Evolutionary conservation across 2,888 invertebrate species (phyloP), one percentile per base, ranked within the genome.

Genomic region (Hymenopus coronatus): DNA sequence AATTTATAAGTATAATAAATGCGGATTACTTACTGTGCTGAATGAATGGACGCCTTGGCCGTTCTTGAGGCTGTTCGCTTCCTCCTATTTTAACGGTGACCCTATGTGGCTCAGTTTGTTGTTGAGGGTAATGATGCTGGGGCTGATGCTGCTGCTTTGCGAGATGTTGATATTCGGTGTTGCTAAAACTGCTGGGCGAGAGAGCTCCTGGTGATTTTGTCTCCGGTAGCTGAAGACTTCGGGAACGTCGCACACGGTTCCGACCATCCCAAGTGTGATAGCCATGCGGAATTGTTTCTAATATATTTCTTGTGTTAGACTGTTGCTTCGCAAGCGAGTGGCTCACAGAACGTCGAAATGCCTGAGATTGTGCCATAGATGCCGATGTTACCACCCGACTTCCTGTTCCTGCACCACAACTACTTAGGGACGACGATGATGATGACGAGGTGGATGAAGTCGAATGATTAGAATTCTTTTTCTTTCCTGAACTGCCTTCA

Each of bases 151-250:
- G 88, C 82, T 85, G 87, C 14, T 93, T 92, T 91, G 93, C 92
- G 85, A 91, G 91, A 89, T 91, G 91, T 88, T 85, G 89, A 89
- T 90, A 90, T 88, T 90, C 91, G 54, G 89, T 84, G 87, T 88
- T 92, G 82, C 84, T 82, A 82, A 82, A 82, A 28, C 87, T 87
- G 40, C 87, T 92, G 87, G 93, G 93, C 90, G 93, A 91, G 15
- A 91, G 89, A 25, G 92, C 91, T 27, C 92, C 94, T 0, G 95
- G 94, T 0, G 95, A 95, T 82, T 94, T 93, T 90, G 94, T 94
- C 91, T 96, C 96, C 0, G 95, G 95, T 40, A 96, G 93, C 91
- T 96, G 96, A 40, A 96, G 93, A 91, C 96, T 96, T 91, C 96
- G 94, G 0, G 95, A 95, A 40, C 95, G 92, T 90, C 94, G 91